Conservation (phyloP, 1,140 invertebrate species). For the Drosophila sulfurigaster region DNA sequence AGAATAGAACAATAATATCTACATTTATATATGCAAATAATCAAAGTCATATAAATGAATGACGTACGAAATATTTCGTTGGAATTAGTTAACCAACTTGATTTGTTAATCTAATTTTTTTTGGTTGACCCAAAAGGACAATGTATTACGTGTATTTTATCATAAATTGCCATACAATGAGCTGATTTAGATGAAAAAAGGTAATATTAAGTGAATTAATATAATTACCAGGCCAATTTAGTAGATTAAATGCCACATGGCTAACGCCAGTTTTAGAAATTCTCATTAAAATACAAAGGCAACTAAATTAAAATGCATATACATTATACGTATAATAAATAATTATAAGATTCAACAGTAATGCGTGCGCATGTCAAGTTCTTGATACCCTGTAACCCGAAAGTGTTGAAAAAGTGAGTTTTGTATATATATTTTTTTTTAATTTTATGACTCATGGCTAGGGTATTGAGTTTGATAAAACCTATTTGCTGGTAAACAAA, state of each 20-base stretch:
- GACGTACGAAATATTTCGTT: conserved; percentile 1
- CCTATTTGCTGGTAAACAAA: too few relatives aligned
- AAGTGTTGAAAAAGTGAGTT: not conserved
- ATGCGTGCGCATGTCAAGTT: conserved; percentile 31
- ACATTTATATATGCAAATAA: conserved; percentile 40
- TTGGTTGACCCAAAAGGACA: not conserved
- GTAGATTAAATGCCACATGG: conserved; percentile 67
- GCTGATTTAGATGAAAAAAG: conserved; percentile 13
- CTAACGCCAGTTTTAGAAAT: conserved; percentile 36
- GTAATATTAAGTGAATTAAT: conserved; percentile 52
- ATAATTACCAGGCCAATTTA: conserved; percentile 52
- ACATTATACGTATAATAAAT: conserved; percentile 53
- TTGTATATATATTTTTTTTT: too few relatives aligned
- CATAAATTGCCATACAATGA: conserved; percentile 26
- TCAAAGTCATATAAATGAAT: conserved; percentile 42
- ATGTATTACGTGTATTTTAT: not conserved
- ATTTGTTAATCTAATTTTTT: not conserved
- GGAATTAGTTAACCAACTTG: not conserved
- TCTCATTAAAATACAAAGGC: conserved; percentile 43
- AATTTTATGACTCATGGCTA: too few relatives aligned
- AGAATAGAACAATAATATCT: not conserved
- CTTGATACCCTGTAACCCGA: not conserved
- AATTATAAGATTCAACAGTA: conserved; percentile 53
- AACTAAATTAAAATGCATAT: conserved; percentile 54
- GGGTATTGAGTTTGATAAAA: too few relatives aligned